phyloP scores from a whole-genome alignment of 1,140 invertebrate genomes.

The Gyrodactylus bullatarudis region DNA sequence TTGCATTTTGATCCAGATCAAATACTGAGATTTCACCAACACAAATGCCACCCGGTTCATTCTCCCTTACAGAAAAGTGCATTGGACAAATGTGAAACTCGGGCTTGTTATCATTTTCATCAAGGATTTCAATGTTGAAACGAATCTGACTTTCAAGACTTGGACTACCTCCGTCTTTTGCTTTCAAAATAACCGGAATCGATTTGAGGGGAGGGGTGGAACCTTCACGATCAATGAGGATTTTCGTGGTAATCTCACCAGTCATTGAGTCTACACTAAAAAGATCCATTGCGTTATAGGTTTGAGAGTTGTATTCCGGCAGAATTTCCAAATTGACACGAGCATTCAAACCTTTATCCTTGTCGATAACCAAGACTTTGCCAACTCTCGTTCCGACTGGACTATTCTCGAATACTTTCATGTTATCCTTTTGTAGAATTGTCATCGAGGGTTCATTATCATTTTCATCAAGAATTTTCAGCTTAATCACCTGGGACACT shows the following conservation, averaged over 20 bases:
- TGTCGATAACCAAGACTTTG: not conserved
- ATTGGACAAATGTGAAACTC: not conserved
- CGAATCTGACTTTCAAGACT: too few relatives aligned
- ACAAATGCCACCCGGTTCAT: not conserved
- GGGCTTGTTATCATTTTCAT: not conserved
- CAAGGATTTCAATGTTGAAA: not conserved
- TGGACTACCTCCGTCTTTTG: not conserved
- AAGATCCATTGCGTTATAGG: not conserved
- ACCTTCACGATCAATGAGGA: not conserved
- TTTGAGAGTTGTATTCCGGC: not conserved
- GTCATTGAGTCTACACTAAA: not conserved
- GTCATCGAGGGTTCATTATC: not conserved
- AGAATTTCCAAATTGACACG: not conserved
- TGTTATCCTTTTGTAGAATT: not conserved
- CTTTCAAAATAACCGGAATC: not conserved
- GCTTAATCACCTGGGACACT: not conserved
- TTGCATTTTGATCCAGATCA: not conserved
- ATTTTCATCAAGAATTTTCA: slow-evolving; percentile 4
- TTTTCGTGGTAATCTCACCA: not conserved
- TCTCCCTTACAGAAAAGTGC: not conserved
- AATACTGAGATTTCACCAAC: not conserved
- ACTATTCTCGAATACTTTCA: slow-evolving; percentile 1
- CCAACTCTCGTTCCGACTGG: not conserved
- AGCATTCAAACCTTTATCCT: not conserved
- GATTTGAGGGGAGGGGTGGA: not conserved